Base-by-base conservation (phyloP, 2,888 invertebrate genomes). In the Hyles lineata region DNA sequence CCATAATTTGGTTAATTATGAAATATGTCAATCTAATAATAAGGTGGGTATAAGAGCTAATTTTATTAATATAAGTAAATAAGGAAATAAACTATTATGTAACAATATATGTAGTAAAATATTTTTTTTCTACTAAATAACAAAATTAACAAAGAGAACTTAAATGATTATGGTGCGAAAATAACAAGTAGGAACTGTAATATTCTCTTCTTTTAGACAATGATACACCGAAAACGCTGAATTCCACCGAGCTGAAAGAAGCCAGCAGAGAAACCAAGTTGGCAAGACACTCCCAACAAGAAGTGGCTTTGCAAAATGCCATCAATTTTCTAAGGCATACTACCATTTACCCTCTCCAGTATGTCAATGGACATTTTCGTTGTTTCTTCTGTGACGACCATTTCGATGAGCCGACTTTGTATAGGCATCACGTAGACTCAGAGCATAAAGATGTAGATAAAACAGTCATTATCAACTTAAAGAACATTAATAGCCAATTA, bases 191-290 rank as follows among this genome's bases (percentile, higher is more conserved):
- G 67, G 43, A 69, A 72, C 60, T 72, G 60, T 70, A 70, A 8
- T 74, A 72, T 78, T 79, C 76, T 79, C 74, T 78, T 79, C n/a
- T 81, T 81, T 76, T 81, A 81, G 79, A 72, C 55, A 55, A 72
- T 63, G 23, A 35, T 11, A 29, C n/a, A 5, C 7, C 35, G 55
- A 55, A 52, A 21, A 7, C 19, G 61, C 23, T 15, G 52, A 32
- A 55, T 71, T 21, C 50, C 62, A 32, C 5, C 17, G 32, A 62
- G 32, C 62, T n/a, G 21, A 62, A 29, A 29, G 21, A 17, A 63
- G n/a, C 23, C 11, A 60, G 25, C 50, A 21, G 21, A 32, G 62
- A 61, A 25, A 15, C 52, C 32, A 50, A 55, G 25, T 52, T 62
- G 50, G 29, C 29, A 52, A 50, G 52, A 17, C 21, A 50, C n/a